Base-by-base conservation (phyloP, 2,888 invertebrate genomes). In the Peribatodes rhomboidaria region DNA sequence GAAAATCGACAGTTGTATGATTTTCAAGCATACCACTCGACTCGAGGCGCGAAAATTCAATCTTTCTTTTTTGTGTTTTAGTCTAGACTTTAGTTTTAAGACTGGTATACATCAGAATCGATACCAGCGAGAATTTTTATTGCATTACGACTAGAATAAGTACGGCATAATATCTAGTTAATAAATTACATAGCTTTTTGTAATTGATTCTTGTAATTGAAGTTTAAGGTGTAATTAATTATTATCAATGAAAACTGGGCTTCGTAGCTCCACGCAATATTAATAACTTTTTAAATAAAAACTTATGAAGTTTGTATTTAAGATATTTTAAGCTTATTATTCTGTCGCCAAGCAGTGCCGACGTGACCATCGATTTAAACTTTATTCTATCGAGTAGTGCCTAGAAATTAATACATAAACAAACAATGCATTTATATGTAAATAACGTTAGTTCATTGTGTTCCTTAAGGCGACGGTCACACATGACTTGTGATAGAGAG, bases 401-500 rank as follows among this genome's bases (percentile, higher is more conserved):
- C 55, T 55, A 55, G 41, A 44, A n/a, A 13, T 27, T 6, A 53
- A 41, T 9, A 31, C 10, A 31, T 37, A 22, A 39, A 39, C 31
- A 52, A 56, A 18, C 18, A 35, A 50, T 39, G 52, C 59, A 59
- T 52, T 54, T 37, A 46, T 7, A 49, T 61, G 41, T 61, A 55
- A 49, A 61, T 61, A 61, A 59, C n/a, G 7, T 49, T 16, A 39
- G 14, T 53, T 41, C 22, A 41, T 37, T n/a, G n/a, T n/a, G 10
- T 39, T 22, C 7, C 14, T 3, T 33, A 46, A n/a, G 13, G 33
- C 49, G 49, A 31, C 16, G 31, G 47, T 47, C 14, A 27, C 31
- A 27, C 14, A 27, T 4, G 11, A 20, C 13, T n/a, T 20, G 10
- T n/a, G 27, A 27, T 27, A 27, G 6, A 27, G 27, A 27, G 27